Conservation (phyloP, 2,113 vertebrate genomes). For the Eurypyga helias region DNA sequence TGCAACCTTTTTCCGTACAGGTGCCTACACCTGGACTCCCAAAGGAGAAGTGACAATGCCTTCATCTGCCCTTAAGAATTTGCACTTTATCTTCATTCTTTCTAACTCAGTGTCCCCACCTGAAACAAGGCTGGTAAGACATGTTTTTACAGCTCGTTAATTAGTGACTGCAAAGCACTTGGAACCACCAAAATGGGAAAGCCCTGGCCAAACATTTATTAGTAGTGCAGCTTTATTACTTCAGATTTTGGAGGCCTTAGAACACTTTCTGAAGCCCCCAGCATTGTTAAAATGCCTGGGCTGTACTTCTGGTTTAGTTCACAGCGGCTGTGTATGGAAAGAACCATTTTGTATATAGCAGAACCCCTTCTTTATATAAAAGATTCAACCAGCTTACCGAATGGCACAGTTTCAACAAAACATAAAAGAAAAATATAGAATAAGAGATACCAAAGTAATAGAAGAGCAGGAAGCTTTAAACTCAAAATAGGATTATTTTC, state of each 20-base stretch:
- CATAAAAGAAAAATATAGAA: background rate
- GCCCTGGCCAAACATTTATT: background rate
- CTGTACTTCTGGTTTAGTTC: background rate
- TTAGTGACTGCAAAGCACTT: background rate
- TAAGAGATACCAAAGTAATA: background rate
- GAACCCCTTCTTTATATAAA: background rate
- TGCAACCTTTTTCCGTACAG: background rate
- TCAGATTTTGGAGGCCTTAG: background rate
- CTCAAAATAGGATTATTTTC: conserved; percentile 33
- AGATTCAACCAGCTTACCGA: background rate
- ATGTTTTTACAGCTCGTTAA: background rate
- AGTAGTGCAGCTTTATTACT: background rate
- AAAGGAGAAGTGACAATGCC: background rate
- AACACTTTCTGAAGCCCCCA: background rate
- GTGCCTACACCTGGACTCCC: background rate
- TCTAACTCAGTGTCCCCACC: background rate
- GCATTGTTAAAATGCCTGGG: background rate
- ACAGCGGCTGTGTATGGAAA: background rate
- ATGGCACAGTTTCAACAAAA: background rate
- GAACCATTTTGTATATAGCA: background rate
- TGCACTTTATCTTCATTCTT: background rate
- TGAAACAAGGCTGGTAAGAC: background rate
- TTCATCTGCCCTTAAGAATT: background rate
- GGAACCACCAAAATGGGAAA: background rate
- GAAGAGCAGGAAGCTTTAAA: conserved; percentile 38